Evolutionary conservation across 2,113 vertebrate genomes (phyloP), one percentile per base, ranked within the genome.

Genomic region (Etheostoma spectabile): DNA sequence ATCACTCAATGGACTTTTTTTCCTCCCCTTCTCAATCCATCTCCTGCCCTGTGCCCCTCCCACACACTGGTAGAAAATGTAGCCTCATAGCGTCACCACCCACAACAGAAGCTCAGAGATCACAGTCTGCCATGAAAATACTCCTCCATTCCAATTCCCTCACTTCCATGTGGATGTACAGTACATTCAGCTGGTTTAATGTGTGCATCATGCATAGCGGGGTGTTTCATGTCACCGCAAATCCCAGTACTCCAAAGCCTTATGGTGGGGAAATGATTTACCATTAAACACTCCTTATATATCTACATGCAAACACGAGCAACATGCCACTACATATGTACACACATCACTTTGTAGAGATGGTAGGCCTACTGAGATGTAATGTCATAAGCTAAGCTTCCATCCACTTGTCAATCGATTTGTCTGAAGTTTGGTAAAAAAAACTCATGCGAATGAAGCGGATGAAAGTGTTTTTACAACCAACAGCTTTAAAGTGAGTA

Each of bases 71-170:
- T 72, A 62, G 69, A 78, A 86, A 83, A 79, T 84, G 79, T 74
- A 78, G 85, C 82, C 69, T 87, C 79, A 87, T 89, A 91, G 88
- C 74, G 67, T 63, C 57, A 70, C 85, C 79, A 73, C 80, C 86
- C 80, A 85, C 90, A 79, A 69, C 62, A 61, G 5, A 22, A 64
- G 71, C 79, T 7, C 61, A 55, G 67, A 60, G 75, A 89, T 83
- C 84, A 67, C 72, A 71, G 86, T 60, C 60, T 77, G 76, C 76
- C 55, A 42, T 15, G n/a, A 65, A 83, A 84, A 74, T 19, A 60
- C n/a, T 70, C 75, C 52, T 57, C 42, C 53, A 19, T 27, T 60
- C 64, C 59, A 56, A 30, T 77, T 79, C 70, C 10, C 27, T 62
- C 46, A 35, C 72, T 80, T 76, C 73, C 76, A 65, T 10, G 59